Base-by-base conservation (phyloP, 2,113 vertebrate species). In the Equus quagga region DNA sequence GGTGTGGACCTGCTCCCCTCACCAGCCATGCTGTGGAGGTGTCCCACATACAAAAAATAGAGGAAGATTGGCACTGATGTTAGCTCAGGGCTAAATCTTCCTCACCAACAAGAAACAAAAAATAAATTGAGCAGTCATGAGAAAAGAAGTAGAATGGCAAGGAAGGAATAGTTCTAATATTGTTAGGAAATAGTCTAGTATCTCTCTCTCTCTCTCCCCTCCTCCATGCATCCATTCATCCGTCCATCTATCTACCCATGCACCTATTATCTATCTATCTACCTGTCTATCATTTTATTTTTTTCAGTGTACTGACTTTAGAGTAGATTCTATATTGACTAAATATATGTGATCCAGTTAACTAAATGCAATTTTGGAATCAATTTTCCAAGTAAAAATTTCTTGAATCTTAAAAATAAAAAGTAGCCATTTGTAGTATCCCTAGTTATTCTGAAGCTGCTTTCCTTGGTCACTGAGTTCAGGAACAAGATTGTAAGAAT, bases 401-500 rank as follows among this genome's bases (percentile, higher is more conserved):
- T 44, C 58, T 72, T 95, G 31, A 54, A 85, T 93, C 33, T 58
- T 88, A 75, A 62, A 70, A 91, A 79, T 51, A 69, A 83, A 89
- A 85, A 75, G 21, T 75, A 80, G n/a, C 28, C 19, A 44, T 14
- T 87, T 92, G 70, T 87, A 97, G 36, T 90, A 33, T 15, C 9
- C 15, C 13, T 49, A 82, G 9, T 75, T 94, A 78, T 5, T 94
- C 62, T 84, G 80, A 54, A 97, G 24, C 12, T 96, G 3, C 31
- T 96, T 78, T 97, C 28, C 46, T 91, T 94, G 36, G 91, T 93
- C 78, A 83, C 83, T 15, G 0, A 65, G 86, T 97, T 84, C 84
- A 93, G 87, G 93, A 97, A 97, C 33, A 96, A 90, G 65, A 97
- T 96, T 97, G 2, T 85, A 94, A 90, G 33, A 96, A 89, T 33